These are phyloP conservation scores for Galemys pyrenaicus DNA, from an alignment of 2,113 vertebrate genomes.

Conservation along the genomic window DNA sequence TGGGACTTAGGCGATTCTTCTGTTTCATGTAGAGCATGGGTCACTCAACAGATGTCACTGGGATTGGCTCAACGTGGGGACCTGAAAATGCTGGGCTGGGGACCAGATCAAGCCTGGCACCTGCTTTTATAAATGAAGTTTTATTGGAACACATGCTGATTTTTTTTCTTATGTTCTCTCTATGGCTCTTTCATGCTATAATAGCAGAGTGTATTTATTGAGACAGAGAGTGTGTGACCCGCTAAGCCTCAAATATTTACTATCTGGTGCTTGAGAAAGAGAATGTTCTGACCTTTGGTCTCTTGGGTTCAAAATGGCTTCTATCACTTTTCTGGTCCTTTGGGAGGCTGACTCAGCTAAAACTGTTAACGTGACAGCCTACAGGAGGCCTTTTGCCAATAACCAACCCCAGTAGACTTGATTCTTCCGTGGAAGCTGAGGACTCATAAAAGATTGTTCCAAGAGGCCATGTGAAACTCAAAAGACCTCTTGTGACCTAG, in stretches of 20 bases:
- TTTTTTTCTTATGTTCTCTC: not conserved
- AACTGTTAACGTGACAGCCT: not conserved
- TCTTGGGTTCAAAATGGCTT: not conserved
- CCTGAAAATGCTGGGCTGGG: not conserved
- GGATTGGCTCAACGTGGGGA: not conserved
- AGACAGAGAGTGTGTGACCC: not conserved
- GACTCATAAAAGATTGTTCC: not conserved
- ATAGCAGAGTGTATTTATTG: not conserved
- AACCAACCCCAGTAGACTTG: not conserved
- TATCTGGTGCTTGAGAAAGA: not conserved
- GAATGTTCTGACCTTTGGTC: not conserved
- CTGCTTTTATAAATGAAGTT: constrained; percentile 8
- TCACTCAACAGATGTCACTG: not conserved
- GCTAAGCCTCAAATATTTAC: not conserved
- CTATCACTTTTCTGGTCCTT: not conserved
- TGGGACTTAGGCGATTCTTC: constrained; percentile 31
- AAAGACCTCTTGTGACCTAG: not conserved
- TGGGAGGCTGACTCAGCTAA: not conserved
- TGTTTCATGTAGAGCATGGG: not conserved
- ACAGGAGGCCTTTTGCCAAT: not conserved
- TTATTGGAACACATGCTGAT: not conserved
- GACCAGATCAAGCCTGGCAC: not conserved
- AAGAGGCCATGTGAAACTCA: not conserved
- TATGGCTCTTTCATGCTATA: not conserved
- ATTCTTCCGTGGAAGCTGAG: not conserved